Percentiles rank a stretch among this genome's conserved stretches.
These are phyloP conservation scores for Micromussa lordhowensis DNA, from an alignment of 92 coral and sea anemone species.

Conservation along the genomic window DNA sequence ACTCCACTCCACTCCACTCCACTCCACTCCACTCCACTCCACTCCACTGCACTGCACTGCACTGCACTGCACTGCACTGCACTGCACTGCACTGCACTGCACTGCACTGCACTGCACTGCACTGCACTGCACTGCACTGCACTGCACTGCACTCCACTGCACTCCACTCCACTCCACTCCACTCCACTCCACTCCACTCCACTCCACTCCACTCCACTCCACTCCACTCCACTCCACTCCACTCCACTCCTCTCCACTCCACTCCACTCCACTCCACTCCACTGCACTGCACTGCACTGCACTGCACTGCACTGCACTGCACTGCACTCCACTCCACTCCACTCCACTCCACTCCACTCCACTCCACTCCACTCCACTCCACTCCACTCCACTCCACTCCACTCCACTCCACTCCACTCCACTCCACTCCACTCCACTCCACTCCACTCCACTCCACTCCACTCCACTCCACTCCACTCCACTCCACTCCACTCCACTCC, in stretches of 20 bases:
- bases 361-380: conserved; percentile 13
- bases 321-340: not conserved
- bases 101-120: conserved; percentile 1
- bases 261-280: not conserved
- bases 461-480: conserved; percentile 10
- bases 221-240: not conserved
- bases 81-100: not conserved
- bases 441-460: conserved; percentile 7
- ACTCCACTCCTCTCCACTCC: not conserved
- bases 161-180: not conserved
- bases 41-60: conserved; percentile 9
- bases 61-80: not conserved
- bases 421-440: conserved; percentile 24
- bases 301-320: conserved; percentile 15
- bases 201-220: not conserved
- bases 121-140: not conserved
- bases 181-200: not conserved
- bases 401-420: not conserved
- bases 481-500: not conserved
- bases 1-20: conserved; percentile 13
- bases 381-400: not conserved
- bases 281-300: conserved; percentile 2
- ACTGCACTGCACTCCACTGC: not conserved
- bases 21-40: conserved; percentile 15
- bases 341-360: conserved; percentile 10